Percentiles rank a stretch among this genome's conserved stretches.
phyloP scores from a whole-genome alignment of 2,888 invertebrate species.

The Calliopum simillimum region DNA sequence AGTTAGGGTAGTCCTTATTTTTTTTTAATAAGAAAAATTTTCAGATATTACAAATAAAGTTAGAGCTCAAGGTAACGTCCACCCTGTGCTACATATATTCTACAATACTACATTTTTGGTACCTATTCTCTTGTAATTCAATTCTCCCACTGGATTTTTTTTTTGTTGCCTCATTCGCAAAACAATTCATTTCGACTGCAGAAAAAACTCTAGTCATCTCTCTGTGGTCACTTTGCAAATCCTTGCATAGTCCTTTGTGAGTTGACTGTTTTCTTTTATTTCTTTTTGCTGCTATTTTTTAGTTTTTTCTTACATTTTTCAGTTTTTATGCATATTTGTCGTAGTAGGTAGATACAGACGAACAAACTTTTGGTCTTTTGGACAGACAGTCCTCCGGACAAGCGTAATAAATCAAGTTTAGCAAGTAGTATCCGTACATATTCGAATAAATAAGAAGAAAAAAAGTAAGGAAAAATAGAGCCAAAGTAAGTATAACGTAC shows the following conservation, averaged over 20 bases:
- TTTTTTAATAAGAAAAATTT: no score
- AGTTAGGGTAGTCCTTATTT: no score
- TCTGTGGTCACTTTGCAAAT: slow-evolving; percentile 33
- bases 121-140: no score
- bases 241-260: slow-evolving; percentile 23
- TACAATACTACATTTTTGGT: no score
- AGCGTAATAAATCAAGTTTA: slow-evolving; percentile 43
- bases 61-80: no score
- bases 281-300: not conserved
- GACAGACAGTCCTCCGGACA: slow-evolving; percentile 18
- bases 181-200: slow-evolving; percentile 12
- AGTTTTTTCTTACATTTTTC: slow-evolving; percentile 9
- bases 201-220: slow-evolving; percentile 20
- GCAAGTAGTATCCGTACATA: slow-evolving; percentile 28
- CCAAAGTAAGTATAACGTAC: not conserved
- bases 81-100: no score
- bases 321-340: slow-evolving; percentile 29
- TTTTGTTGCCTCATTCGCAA: slow-evolving; percentile 20
- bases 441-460: not conserved
- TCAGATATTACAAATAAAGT: no score
- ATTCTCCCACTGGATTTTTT: not conserved
- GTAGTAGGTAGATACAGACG: slow-evolving; percentile 19
- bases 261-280: not conserved
- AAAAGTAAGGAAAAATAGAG: slow-evolving; percentile 1
- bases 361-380: not conserved